Evolutionary conservation across 2,888 invertebrate genomes (phyloP), one percentile per base, ranked within the genome.

Genomic region (Lathronympha strigana): DNA sequence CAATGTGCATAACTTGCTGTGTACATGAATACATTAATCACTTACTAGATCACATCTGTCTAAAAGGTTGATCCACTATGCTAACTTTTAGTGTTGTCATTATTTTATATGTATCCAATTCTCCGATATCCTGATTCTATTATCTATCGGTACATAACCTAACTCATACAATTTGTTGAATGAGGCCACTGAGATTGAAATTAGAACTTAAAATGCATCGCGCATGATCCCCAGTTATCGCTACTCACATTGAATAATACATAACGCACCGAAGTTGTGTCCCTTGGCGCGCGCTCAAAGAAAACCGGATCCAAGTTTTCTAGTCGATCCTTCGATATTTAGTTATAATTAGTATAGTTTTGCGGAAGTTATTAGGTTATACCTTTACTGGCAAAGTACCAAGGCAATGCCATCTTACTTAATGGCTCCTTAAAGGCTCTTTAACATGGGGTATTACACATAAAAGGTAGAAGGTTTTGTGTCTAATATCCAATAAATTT

Each of bases 291-390:
- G 21, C 33, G 36, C 45, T 53, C 55, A 47, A 58, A 51, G 67
- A 67, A 63, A 67, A 63, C 67, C 63, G 67, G 67, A 67, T 49
- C 23, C 45, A 6, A 63, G 31, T 21, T 50, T 53, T 64, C 57
- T 50, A 63, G 25, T n/a, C 23, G 40, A 38, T 36, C 9, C 31
- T 31, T 4, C 5, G n/a, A 40, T 19, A 40, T 40, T 40, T 15
- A 36, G 36, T 31, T 5, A 31, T 31, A 31, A 8, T 36, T 36
- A n/a, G n/a, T n/a, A n/a, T n/a, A n/a, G 45, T 15, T 23, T 45
- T 45, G 45, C 19, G 45, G 45, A 45, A 45, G n/a, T n/a, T n/a
- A n/a, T n/a, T n/a, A n/a, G n/a, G n/a, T n/a, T n/a, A n/a, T n/a
- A n/a, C n/a, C n/a, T n/a, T n/a, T n/a, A 8, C 8, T 15, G 17